Conservation (phyloP, 2,888 invertebrate species). For the Hypena proboscidalis region DNA sequence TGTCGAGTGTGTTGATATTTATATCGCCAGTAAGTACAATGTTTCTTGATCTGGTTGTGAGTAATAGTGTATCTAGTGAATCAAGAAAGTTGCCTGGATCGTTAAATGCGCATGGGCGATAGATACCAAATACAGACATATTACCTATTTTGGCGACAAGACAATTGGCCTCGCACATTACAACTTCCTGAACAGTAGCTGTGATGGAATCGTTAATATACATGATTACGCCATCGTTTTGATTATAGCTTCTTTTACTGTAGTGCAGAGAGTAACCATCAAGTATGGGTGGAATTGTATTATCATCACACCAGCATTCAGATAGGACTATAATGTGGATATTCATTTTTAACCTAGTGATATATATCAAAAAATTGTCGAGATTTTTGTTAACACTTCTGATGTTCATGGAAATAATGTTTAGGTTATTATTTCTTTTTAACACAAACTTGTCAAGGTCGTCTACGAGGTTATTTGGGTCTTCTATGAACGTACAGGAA, state of each 20-base stretch:
- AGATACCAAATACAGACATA: background rate
- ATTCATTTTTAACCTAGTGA: constrained; percentile 11
- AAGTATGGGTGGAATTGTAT: constrained; percentile 7
- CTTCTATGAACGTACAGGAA: constrained; percentile 11
- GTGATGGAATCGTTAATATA: no score
- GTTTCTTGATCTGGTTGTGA: no score
- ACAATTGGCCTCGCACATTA: constrained; percentile 11
- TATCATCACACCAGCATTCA: constrained; percentile 16
- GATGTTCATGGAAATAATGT: constrained; percentile 14
- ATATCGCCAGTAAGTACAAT: no score
- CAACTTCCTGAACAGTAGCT: constrained; percentile 12
- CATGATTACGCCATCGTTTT: no score
- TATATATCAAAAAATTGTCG: constrained; percentile 11
- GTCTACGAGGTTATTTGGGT: constrained; percentile 3
- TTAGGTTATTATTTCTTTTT: constrained; percentile 4
- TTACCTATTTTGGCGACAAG: background rate
- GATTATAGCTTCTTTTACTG: constrained; percentile 10
- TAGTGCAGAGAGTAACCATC: constrained; percentile 6
- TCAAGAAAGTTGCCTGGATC: background rate
- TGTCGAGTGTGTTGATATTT: no score
- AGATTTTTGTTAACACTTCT: constrained; percentile 17
- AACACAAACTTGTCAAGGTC: background rate
- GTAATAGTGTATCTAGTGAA: no score
- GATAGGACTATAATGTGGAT: constrained; percentile 11
- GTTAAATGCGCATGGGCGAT: background rate